Evolutionary conservation across 1,140 invertebrate genomes (phyloP), one percentile per base, ranked within the genome.

Genomic region (Coptotermes formosanus): DNA sequence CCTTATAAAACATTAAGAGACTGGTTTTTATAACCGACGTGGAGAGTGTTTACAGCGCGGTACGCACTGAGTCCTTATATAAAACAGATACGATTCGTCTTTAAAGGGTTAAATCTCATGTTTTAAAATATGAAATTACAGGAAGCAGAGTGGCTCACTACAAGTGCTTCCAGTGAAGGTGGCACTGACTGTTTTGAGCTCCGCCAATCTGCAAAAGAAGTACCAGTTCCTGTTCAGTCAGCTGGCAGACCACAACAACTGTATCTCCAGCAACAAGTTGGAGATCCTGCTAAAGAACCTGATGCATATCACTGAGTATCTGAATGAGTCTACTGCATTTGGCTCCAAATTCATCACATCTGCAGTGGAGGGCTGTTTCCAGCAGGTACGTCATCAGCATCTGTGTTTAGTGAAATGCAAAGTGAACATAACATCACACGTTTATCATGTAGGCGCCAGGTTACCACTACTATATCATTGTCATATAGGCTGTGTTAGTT

Each of bases 241-340:
- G 87, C 91, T 94, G 87, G 92, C 94, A 38, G 94, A 95, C 89
- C 93, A 94, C 87, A 94, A 94, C 88, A 93, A 93, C 64, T 94
- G 93, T 88, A 91, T 95, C 55, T 92, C 92, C 21, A 91, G 92
- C 25, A 90, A 92, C 43, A 91, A 92, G 85, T 89, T 96, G 82
- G 91, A 92, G 44, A 89, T 90, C 0, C 90, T 95, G 82, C 88
- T 96, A 48, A 89, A 90, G 52, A 91, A 93, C 90, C 89, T 94
- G 23, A 89, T 91, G 7, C 90, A 91, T 21, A 89, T 95, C 45
- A 91, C 93, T 7, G 91, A 92, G 87, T 93, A 93, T 89, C 89
- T 95, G 59, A 93, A 93, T 23, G 92, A 93, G 87, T 91, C 91
- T 88, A 90, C 91, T 25, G 91, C 92, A 86, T 93, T 93, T 90